Percentiles rank a stretch among this genome's conserved stretches.
These are phyloP conservation scores for Cepaea nemoralis DNA, from an alignment of 1,140 invertebrate species.

Conservation along the genomic window DNA sequence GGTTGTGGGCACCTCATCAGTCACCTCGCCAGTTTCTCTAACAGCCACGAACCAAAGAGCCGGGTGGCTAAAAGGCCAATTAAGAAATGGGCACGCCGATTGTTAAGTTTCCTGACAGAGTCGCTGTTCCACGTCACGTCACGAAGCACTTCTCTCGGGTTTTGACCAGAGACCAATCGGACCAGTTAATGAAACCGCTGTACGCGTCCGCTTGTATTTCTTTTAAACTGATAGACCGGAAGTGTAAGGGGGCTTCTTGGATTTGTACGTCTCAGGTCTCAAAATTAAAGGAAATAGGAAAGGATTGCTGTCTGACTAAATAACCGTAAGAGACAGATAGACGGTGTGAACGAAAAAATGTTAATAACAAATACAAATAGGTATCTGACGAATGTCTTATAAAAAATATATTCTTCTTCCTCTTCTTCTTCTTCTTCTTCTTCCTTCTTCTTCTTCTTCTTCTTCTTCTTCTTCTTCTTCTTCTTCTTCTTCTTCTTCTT, in stretches of 20 bases:
- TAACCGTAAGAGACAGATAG: no score
- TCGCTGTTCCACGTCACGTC: not conserved
- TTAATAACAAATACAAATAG: no score
- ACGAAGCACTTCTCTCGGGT: slow-evolving; percentile 14
- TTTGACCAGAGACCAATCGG: slow-evolving; percentile 5
- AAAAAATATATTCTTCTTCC: no score
- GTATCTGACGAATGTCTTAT: no score
- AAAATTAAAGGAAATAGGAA: not conserved
- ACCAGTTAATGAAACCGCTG: slow-evolving; percentile 12
- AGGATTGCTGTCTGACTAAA: no score
- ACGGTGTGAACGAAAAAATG: no score
- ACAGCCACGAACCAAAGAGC: slow-evolving; percentile 12
- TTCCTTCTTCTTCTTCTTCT: no score
- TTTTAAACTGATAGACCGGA: slow-evolving; percentile 15
- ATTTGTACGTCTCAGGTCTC: not conserved
- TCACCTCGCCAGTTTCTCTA: not conserved
- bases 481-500: no score
- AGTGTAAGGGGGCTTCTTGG: not conserved
- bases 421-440: no score
- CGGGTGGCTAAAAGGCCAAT: slow-evolving; percentile 32
- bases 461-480: no score
- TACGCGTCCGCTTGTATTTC: not conserved
- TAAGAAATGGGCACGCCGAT: slow-evolving; percentile 30
- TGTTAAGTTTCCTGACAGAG: slow-evolving; percentile 31
- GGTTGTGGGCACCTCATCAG: slow-evolving; percentile 2